phyloP scores from a whole-genome alignment of 2,113 vertebrate species.

The Coturnix japonica region DNA sequence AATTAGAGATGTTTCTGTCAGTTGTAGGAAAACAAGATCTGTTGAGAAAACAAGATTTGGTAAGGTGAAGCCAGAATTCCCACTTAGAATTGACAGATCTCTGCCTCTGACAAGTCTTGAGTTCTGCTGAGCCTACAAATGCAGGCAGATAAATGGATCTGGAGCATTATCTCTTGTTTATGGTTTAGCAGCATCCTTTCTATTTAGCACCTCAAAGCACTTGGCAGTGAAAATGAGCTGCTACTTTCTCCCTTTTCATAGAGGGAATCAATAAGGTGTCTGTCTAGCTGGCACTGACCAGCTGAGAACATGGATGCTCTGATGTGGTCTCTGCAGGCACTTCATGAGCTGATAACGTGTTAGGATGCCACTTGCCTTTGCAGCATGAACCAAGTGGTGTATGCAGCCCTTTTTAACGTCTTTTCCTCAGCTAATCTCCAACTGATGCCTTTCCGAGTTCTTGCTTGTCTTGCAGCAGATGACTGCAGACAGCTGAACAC shows the following conservation, averaged over 20 bases:
- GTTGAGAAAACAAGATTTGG: background rate
- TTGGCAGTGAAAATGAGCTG: background rate
- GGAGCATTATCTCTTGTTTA: background rate
- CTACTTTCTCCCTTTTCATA: background rate
- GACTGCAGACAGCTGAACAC: rapidly evolving
- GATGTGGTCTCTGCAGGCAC: background rate
- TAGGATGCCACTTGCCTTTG: background rate
- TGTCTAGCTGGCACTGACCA: background rate
- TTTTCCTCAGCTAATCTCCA: background rate
- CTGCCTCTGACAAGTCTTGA: background rate
- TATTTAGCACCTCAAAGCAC: background rate
- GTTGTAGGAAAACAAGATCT: background rate
- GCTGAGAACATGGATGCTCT: background rate
- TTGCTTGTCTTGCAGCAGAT: background rate
- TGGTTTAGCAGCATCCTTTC: background rate
- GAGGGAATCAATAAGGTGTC: background rate
- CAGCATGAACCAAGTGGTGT: background rate
- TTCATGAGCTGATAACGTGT: background rate
- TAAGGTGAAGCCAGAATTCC: background rate
- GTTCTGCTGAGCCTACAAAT: background rate
- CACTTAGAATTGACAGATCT: background rate
- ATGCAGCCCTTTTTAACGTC: background rate
- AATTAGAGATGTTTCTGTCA: background rate
- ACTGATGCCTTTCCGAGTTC: rapidly evolving
- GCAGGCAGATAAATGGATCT: background rate